Conservation (phyloP, 1,140 invertebrate species). For the Carcinoscorpius rotundicauda region DNA sequence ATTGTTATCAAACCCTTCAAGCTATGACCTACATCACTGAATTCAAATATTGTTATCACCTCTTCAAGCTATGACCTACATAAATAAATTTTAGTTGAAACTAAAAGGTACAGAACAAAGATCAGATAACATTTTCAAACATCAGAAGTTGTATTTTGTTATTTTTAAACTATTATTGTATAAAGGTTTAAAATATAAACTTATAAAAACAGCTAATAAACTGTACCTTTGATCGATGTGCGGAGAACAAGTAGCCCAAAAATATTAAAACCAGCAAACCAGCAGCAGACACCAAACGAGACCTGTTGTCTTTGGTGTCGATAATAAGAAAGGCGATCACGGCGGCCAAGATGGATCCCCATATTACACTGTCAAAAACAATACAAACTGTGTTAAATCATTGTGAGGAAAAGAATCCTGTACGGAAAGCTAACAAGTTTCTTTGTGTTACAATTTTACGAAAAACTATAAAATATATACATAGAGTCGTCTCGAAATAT, state of each 20-base stretch:
- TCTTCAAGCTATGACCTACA: too few relatives aligned
- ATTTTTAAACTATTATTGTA: background rate
- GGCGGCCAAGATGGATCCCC: conserved; percentile 42
- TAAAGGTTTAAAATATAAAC: background rate
- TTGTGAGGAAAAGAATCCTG: too few relatives aligned
- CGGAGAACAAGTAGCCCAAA: conserved; percentile 30
- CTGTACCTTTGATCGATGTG: conserved; percentile 21
- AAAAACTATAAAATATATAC: too few relatives aligned
- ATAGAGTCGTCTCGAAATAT: too few relatives aligned
- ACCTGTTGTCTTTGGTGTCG: conserved; percentile 46
- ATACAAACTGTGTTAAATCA: too few relatives aligned
- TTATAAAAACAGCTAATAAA: background rate
- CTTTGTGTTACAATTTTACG: too few relatives aligned
- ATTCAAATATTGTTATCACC: too few relatives aligned
- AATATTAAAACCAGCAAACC: conserved; percentile 30
- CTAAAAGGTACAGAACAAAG: background rate
- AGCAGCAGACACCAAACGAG: conserved; percentile 37
- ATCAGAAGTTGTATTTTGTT: background rate
- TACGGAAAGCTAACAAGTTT: too few relatives aligned
- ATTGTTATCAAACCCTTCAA: too few relatives aligned
- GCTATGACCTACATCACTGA: too few relatives aligned
- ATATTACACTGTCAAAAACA: too few relatives aligned
- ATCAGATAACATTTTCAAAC: background rate
- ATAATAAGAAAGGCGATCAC: conserved; percentile 32
- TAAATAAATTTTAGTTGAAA: too few relatives aligned